Percentiles rank a stretch among this genome's conserved stretches.
These are phyloP conservation scores for Pempheris klunzingeri DNA, from an alignment of 2,797 vertebrate species.

Conservation along the genomic window DNA sequence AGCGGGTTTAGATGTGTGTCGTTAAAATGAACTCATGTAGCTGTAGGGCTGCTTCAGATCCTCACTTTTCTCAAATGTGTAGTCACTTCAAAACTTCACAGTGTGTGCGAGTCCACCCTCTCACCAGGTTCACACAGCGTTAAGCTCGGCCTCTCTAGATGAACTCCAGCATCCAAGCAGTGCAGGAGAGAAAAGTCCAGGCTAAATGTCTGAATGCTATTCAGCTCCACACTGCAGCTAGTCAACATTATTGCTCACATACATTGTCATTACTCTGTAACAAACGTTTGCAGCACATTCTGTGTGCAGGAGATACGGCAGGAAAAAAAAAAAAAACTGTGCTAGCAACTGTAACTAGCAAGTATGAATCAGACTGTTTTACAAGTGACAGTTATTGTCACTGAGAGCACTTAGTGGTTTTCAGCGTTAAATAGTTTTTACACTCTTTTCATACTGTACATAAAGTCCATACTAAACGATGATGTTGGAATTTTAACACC, in stretches of 20 bases:
- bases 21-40: neutral
- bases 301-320: too few relatives aligned
- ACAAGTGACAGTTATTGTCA: neutral
- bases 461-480: neutral
- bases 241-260: conserved; percentile 4
- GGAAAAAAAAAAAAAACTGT: too few relatives aligned
- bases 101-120: neutral
- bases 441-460: conserved; percentile 5
- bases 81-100: neutral
- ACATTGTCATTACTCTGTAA: neutral
- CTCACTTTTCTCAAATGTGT: conserved; percentile 1
- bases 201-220: conserved; percentile 15
- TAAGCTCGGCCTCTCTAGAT: conserved; percentile 15
- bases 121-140: conserved; percentile 5
- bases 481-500: neutral
- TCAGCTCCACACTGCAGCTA: neutral
- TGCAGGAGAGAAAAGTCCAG: neutral
- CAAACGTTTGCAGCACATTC: neutral
- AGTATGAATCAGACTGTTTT: conserved; percentile 13
- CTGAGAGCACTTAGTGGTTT: conserved; percentile 1
- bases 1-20: conserved; percentile 22
- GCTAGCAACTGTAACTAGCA: neutral
- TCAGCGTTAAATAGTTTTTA: neutral
- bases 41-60: conserved; percentile 5
- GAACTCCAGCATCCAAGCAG: neutral